phyloP scores from a whole-genome alignment of 2,113 vertebrate genomes.

The Grallaria varia region DNA sequence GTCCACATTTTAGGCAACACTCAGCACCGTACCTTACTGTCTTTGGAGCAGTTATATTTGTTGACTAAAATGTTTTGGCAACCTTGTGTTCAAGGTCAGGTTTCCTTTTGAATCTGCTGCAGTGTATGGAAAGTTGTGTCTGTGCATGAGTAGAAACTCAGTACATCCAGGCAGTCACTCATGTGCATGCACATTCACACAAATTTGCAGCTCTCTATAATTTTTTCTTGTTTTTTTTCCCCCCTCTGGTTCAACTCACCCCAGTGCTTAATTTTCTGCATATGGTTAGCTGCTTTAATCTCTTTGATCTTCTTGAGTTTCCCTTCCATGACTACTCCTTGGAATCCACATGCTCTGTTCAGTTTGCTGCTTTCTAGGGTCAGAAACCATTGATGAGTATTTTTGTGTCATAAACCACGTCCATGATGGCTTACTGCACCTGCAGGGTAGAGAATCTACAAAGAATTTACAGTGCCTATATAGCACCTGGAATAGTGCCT shows the following conservation, averaged over 20 bases:
- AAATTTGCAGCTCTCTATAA: background rate
- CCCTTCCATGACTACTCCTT: background rate
- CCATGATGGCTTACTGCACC: background rate
- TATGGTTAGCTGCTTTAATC: background rate
- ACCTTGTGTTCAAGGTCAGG: background rate
- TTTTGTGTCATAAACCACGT: background rate
- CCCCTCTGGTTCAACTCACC: background rate
- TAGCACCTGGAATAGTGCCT: background rate
- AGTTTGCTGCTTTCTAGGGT: background rate
- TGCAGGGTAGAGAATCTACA: background rate
- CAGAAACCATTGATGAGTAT: background rate
- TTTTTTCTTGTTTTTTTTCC: background rate
- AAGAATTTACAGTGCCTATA: background rate
- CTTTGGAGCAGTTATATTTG: background rate
- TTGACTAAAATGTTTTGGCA: background rate
- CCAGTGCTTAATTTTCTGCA: slow-evolving; percentile 4
- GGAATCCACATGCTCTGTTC: slow-evolving; percentile 3
- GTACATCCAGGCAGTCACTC: background rate
- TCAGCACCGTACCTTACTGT: background rate
- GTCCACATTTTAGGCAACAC: too few relatives aligned
- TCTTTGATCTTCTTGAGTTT: slow-evolving; percentile 23
- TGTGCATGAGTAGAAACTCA: background rate
- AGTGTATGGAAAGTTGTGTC: background rate
- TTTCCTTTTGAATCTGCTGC: background rate
- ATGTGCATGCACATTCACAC: background rate